Conservation (phyloP, 2,113 vertebrate species). For the Grammomys dolichurus region DNA sequence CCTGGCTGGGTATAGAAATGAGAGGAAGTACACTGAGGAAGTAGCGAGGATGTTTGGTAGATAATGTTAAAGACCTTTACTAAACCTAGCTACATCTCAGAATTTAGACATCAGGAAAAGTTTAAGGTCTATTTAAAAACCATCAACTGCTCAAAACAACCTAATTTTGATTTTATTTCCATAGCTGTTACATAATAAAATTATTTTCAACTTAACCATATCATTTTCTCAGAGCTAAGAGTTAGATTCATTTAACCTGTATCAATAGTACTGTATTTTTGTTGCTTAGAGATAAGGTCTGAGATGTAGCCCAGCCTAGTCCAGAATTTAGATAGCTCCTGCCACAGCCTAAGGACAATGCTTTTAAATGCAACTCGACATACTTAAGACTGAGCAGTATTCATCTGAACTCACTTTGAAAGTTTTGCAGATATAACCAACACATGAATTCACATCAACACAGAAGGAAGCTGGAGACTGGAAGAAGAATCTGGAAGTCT, state of each 20-base stretch:
- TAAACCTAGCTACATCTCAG: not conserved
- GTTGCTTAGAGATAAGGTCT: not conserved
- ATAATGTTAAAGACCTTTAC: not conserved
- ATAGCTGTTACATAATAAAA: slow-evolving; percentile 40
- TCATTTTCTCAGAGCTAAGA: slow-evolving; percentile 45
- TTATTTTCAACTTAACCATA: slow-evolving; percentile 36
- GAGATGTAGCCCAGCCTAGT: not conserved
- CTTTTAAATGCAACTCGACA: not conserved
- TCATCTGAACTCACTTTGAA: not conserved
- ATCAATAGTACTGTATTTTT: not conserved
- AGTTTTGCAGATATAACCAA: not conserved
- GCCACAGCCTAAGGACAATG: not conserved
- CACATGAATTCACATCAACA: not conserved
- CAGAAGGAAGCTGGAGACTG: not conserved
- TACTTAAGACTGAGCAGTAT: not conserved
- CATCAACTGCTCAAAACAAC: slow-evolving; percentile 12
- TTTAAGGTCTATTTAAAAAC: not conserved
- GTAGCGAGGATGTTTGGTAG: not conserved
- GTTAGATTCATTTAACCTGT: not conserved
- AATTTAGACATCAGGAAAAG: slow-evolving; percentile 40
- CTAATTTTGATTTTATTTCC: slow-evolving; percentile 35
- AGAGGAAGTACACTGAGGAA: not conserved
- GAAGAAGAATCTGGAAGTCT: slow-evolving; percentile 28
- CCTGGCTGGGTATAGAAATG: not conserved
- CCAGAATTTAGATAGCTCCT: not conserved